These are phyloP conservation scores for Diabrotica undecimpunctata DNA, from an alignment of 1,140 invertebrate species.

Conservation along the genomic window DNA sequence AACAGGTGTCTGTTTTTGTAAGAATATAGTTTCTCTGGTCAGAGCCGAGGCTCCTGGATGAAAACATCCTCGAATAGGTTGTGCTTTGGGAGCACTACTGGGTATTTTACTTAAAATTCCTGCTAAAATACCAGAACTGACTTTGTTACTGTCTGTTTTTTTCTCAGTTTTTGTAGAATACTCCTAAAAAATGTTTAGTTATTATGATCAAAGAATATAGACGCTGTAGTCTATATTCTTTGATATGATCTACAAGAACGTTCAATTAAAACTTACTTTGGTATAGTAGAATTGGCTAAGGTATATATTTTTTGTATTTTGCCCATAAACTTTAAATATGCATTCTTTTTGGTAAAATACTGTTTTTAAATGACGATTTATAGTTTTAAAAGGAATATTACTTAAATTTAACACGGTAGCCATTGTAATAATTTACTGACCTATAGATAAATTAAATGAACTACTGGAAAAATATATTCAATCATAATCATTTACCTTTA, in stretches of 20 bases:
- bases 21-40: constrained; percentile 61
- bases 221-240: constrained; percentile 11
- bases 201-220: constrained; percentile 6
- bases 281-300: background rate
- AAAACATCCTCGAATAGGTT: constrained; percentile 70
- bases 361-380: constrained; percentile 26
- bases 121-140: constrained; percentile 34
- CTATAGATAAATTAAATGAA: background rate
- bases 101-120: constrained; percentile 31
- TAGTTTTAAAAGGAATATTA: constrained; percentile 34
- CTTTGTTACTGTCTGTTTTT: constrained; percentile 19
- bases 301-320: no score
- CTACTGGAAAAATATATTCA: background rate
- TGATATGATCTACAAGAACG: constrained; percentile 26
- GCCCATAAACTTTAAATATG: no score
- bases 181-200: constrained; percentile 21
- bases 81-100: constrained; percentile 35
- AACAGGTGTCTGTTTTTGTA: constrained; percentile 56
- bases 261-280: constrained; percentile 24
- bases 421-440: constrained; percentile 26
- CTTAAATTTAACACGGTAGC: constrained; percentile 35
- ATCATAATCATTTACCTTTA: no score
- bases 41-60: constrained; percentile 79
- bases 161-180: constrained; percentile 20
- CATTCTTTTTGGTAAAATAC: no score